A percentile compares a stretch with the other conserved stretches of the same genome.
These are phyloP conservation scores for Marronus borbonicus DNA, from an alignment of 2,888 invertebrate genomes.

Conservation along the genomic window DNA sequence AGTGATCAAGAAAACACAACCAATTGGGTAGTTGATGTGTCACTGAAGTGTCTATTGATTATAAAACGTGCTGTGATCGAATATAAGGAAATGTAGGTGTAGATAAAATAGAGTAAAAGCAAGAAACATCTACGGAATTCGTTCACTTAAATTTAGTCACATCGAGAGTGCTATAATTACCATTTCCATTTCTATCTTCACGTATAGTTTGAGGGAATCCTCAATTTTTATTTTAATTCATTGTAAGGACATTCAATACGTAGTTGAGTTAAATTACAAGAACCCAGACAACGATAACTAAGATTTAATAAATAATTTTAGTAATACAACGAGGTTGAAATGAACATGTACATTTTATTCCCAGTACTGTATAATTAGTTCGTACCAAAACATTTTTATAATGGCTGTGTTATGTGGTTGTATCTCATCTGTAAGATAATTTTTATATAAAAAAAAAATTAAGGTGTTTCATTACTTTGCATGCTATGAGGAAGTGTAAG, in stretches of 20 bases:
- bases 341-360: not conserved
- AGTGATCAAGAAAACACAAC: too few relatives aligned
- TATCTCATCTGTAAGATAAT: conserved; percentile 38
- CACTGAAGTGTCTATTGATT: too few relatives aligned
- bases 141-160: too few relatives aligned
- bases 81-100: not conserved
- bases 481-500: conserved; percentile 12
- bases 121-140: too few relatives aligned
- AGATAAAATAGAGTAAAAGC: too few relatives aligned
- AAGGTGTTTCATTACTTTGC: conserved; percentile 27
- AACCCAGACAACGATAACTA: conserved; percentile 23
- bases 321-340: conserved; percentile 14
- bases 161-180: too few relatives aligned
- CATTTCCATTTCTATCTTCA: too few relatives aligned
- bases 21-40: too few relatives aligned
- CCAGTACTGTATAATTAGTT: conserved; percentile 14
- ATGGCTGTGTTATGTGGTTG: conserved; percentile 42
- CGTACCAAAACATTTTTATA: conserved; percentile 17
- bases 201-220: too few relatives aligned
- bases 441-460: conserved; percentile 25
- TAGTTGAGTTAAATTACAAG: not conserved
- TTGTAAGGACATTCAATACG: too few relatives aligned
- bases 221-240: too few relatives aligned
- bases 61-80: conserved; percentile 2
- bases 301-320: conserved; percentile 10